Evolutionary conservation across 2,888 invertebrate genomes (phyloP), one percentile per base, ranked within the genome.

Genomic region (Synergus japonicus): DNA sequence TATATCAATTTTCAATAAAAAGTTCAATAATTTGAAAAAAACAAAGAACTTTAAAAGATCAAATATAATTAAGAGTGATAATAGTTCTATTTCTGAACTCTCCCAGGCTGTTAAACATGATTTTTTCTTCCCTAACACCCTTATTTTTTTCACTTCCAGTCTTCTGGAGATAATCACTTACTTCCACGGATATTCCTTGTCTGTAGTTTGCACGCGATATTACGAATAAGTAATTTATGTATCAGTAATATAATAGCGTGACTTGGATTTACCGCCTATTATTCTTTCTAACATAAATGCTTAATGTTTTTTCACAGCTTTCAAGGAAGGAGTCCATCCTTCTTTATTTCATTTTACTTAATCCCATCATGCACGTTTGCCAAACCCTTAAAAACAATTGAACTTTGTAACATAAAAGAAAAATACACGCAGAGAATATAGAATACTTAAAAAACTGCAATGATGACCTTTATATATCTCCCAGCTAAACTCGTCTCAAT

Each of bases 141-240:
- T 46, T 29, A 13, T 46, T 22, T 22, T 44, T 44, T 54, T 54
- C 37, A 54, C n/a, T 49, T 10, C 49, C n/a, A 73, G 46, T 54
- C 73, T 49, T 54, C n/a, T 73, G 73, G 54, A 73, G 37, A 49
- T 37, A 49, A 73, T 54, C 54, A 22, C 49, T 54, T 49, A 73
- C 37, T 73, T 73, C 37, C 37, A 73, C n/a, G n/a, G 73, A 54
- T 73, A 49, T 73, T 73, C n/a, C 54, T 73, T 54, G 73, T 73
- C n/a, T 37, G n/a, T 54, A 22, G 54, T 29, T 54, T 54, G 73
- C 73, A 73, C 54, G 73, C 54, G 73, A 73, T 73, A 49, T 73
- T 54, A 69, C 69, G 15, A 73, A 54, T 37, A 73, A 73, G 73
- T 46, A 73, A 44, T 73, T 73, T 73, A 73, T n/a, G 37, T 37